A percentile compares a stretch with the other conserved stretches of the same genome.
These are phyloP conservation scores for Stichodactyla helianthus DNA, from an alignment of 64 coral and sea anemone genomes.

Conservation along the genomic window DNA sequence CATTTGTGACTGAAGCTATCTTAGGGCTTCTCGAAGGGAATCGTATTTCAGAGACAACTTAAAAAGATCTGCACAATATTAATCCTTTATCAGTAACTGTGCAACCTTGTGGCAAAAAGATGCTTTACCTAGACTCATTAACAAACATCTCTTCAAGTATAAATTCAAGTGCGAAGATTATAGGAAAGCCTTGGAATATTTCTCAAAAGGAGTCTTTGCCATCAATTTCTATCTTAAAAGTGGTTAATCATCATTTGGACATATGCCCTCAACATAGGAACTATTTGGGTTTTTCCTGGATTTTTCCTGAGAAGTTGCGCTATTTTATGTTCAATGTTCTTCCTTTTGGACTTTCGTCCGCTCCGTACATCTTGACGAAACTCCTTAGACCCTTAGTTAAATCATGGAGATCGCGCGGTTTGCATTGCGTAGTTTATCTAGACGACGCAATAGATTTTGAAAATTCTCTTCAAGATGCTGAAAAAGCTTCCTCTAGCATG, in stretches of 20 bases:
- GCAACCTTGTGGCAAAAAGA: conserved; percentile 26
- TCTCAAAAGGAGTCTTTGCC: conserved; percentile 35
- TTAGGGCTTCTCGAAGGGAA: too few species aligned
- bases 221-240: conserved; percentile 27
- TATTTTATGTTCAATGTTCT: conserved; percentile 51
- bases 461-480: background rate
- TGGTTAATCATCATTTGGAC: conserved; percentile 39
- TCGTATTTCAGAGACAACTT: too few species aligned
- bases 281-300: conserved; percentile 43
- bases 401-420: conserved; percentile 37
- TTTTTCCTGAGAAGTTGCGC: background rate
- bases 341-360: conserved; percentile 38
- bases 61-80: too few species aligned
- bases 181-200: conserved; percentile 38
- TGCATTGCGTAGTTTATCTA: conserved; percentile 48
- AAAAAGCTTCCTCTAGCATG: conserved; percentile 21
- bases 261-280: conserved; percentile 41
- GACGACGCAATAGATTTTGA: conserved; percentile 42
- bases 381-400: conserved; percentile 50
- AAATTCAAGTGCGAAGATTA: conserved; percentile 44
- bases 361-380: conserved; percentile 58
- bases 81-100: background rate
- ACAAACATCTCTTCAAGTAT: conserved; percentile 20
- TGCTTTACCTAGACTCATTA: conserved; percentile 11
- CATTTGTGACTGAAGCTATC: too few species aligned